phyloP scores from a whole-genome alignment of 2,113 vertebrate genomes.

The Epinephelus cyanopodus region DNA sequence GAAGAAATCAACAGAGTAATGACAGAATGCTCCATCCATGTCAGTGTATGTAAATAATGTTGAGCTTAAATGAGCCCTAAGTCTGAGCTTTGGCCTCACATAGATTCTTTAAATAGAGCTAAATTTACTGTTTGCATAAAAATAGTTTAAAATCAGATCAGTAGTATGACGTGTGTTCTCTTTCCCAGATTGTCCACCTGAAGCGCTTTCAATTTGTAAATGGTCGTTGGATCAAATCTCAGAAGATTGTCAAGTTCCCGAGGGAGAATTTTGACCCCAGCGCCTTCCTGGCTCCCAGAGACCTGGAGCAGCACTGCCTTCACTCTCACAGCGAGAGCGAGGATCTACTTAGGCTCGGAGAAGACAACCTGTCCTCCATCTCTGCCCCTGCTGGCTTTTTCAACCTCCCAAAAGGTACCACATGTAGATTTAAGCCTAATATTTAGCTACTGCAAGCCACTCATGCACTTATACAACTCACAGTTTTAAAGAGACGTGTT shows the following conservation, averaged over 20 bases:
- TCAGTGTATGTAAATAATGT: too few relatives aligned
- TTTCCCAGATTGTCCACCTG: slow-evolving; percentile 94
- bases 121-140: not conserved
- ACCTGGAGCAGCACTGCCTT: slow-evolving; percentile 83
- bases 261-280: slow-evolving; percentile 94
- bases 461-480: not conserved
- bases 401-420: slow-evolving; percentile 88
- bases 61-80: too few relatives aligned
- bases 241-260: slow-evolving; percentile 99
- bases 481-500: not conserved
- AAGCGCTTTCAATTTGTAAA: slow-evolving; percentile 99
- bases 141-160: fast-evolving
- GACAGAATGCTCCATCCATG: too few relatives aligned
- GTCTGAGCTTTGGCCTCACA: not conserved
- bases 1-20: too few relatives aligned
- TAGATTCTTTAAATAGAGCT: not conserved
- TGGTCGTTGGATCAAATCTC: slow-evolving; percentile 98
- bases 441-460: not conserved
- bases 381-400: slow-evolving; percentile 88
- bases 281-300: slow-evolving; percentile 95
- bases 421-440: not conserved
- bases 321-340: slow-evolving; percentile 85
- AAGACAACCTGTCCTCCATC: slow-evolving; percentile 85
- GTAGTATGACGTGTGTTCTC: not conserved
- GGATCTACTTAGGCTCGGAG: slow-evolving; percentile 78